Evolutionary conservation across 2,888 invertebrate genomes (phyloP).

Genomic region (Spisula subtruncata): DNA sequence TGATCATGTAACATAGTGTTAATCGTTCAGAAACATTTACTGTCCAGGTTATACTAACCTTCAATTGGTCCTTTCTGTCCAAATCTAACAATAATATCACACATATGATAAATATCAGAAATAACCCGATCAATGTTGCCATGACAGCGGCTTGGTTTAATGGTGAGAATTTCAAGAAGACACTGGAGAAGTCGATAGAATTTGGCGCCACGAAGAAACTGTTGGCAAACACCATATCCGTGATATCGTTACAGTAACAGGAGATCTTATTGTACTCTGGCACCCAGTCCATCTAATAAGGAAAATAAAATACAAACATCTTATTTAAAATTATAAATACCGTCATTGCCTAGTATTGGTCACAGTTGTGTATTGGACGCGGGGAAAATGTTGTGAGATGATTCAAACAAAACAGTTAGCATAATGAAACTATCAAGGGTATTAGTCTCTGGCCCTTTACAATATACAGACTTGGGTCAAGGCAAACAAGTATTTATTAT

Average conservation of each 20-base stretch:
- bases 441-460: too few species aligned
- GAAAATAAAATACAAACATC: neutral
- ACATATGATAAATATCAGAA: constrained; percentile 77
- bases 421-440: too few species aligned
- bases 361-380: too few species aligned
- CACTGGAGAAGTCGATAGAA: constrained; percentile 85
- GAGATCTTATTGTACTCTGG: constrained; percentile 71
- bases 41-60: constrained; percentile 55
- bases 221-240: constrained; percentile 82
- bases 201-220: constrained; percentile 85
- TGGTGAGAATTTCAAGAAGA: constrained; percentile 84
- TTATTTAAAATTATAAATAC: too few species aligned
- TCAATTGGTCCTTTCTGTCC: constrained; percentile 82
- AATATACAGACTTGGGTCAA: too few species aligned
- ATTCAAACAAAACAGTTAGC: too few species aligned
- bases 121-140: constrained; percentile 83
- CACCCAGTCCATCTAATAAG: constrained; percentile 61
- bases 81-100: constrained; percentile 82
- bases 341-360: too few species aligned
- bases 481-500: too few species aligned
- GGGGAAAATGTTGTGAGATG: too few species aligned
- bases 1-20: too few species aligned
- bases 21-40: too few species aligned
- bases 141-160: constrained; percentile 86
- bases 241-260: constrained; percentile 80